phyloP scores from a whole-genome alignment of 2,888 invertebrate genomes.

The Watsonalla binaria region DNA sequence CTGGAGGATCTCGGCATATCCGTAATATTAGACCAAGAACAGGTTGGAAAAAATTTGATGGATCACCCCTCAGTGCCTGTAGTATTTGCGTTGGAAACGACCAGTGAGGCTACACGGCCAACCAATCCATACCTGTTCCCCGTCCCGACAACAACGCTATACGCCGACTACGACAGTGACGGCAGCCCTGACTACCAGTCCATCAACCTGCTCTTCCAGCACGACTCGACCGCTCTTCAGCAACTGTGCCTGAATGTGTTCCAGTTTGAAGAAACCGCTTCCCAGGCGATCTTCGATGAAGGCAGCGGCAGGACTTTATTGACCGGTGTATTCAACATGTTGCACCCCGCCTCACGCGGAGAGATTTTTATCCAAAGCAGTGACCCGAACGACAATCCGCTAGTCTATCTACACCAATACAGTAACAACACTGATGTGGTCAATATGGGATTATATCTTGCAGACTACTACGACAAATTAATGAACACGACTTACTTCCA shows the following conservation, averaged over 20 bases:
- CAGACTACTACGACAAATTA: constrained; percentile 36
- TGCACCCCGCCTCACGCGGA: constrained; percentile 72
- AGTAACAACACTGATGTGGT: constrained; percentile 57
- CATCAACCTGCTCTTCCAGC: constrained; percentile 14
- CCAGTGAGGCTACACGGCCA: not conserved
- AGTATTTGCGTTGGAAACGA: not conserved
- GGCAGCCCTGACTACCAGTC: constrained; percentile 22
- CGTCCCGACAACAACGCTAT: constrained; percentile 15
- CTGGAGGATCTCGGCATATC: constrained; percentile 24
- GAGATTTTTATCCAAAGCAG: constrained; percentile 67
- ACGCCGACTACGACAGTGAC: constrained; percentile 16
- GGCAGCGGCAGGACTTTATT: constrained; percentile 17
- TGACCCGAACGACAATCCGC: constrained; percentile 75
- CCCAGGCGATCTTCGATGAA: constrained; percentile 22
- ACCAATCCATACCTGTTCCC: constrained; percentile 21
- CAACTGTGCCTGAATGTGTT: constrained; percentile 53
- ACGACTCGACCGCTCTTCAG: constrained; percentile 6
- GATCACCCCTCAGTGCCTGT: not conserved
- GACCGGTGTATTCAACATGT: constrained; percentile 9
- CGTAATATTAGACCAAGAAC: constrained; percentile 21
- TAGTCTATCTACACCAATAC: constrained; percentile 68
- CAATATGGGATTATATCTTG: constrained; percentile 48
- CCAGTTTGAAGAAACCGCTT: constrained; percentile 51
- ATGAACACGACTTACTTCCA: constrained; percentile 54
- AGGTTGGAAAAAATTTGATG: constrained; percentile 2